These are phyloP conservation scores for Agelastica alni DNA, from an alignment of 2,888 invertebrate genomes.

Conservation along the genomic window DNA sequence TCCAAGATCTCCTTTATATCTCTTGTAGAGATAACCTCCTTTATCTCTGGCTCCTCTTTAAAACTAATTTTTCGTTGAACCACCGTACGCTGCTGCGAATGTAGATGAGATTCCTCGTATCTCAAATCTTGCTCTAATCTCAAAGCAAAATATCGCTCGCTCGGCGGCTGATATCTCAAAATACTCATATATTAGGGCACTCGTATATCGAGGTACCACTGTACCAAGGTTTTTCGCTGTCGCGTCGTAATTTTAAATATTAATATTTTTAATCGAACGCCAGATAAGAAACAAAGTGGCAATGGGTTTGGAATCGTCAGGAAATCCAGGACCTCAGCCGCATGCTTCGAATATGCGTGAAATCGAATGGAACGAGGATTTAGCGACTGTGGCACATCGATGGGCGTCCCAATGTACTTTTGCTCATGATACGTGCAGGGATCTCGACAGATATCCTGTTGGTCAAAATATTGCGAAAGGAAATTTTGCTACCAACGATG, in stretches of 20 bases:
- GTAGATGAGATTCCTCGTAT: too few species aligned
- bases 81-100: conserved; percentile 11
- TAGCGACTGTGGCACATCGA: conserved; percentile 53
- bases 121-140: too few species aligned
- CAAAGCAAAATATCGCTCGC: too few species aligned
- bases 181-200: too few species aligned
- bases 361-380: conserved; percentile 55
- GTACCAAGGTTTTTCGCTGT: too few species aligned
- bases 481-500: conserved; percentile 47
- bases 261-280: too few species aligned
- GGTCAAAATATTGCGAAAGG: conserved; percentile 55
- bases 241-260: too few species aligned
- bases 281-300: conserved; percentile 44
- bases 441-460: conserved; percentile 53
- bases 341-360: conserved; percentile 52
- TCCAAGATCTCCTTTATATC: conserved; percentile 24
- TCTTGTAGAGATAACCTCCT: too few species aligned
- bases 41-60: conserved; percentile 19
- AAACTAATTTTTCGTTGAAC: conserved; percentile 9
- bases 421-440: conserved; percentile 53
- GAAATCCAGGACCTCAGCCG: conserved; percentile 55
- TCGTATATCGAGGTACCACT: too few species aligned
- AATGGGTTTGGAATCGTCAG: conserved; percentile 48
- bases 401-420: conserved; percentile 57
- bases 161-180: too few species aligned